phyloP scores from a whole-genome alignment of 1,140 invertebrate genomes.

The Pseudomyrmex concolor region DNA sequence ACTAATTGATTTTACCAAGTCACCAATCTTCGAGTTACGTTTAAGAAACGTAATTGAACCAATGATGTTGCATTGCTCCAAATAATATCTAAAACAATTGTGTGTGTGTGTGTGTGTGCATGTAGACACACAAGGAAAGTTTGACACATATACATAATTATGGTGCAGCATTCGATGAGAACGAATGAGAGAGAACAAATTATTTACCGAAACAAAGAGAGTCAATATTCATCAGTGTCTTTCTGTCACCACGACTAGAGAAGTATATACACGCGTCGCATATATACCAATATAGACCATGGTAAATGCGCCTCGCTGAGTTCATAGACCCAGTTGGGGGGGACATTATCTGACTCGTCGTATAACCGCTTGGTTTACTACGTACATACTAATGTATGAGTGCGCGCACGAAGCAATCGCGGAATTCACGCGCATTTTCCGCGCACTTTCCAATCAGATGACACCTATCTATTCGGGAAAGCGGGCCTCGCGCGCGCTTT shows the following conservation, averaged over 20 bases:
- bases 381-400: neutral
- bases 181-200: neutral
- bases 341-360: constrained; percentile 56
- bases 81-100: too few relatives aligned
- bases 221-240: constrained; percentile 52
- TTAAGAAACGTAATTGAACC: too few relatives aligned
- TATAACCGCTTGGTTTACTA: neutral
- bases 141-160: too few relatives aligned
- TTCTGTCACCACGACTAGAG: constrained; percentile 23
- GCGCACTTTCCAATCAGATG: constrained; percentile 13
- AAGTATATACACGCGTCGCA: neutral
- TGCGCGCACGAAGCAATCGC: neutral
- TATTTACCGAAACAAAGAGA: constrained; percentile 37
- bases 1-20: too few relatives aligned
- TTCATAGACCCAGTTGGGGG: constrained; percentile 52
- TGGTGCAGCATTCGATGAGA: too few relatives aligned
- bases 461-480: constrained; percentile 29
- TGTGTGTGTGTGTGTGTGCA: too few relatives aligned
- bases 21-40: too few relatives aligned
- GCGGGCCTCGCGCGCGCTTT: neutral
- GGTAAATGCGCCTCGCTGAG: constrained; percentile 50
- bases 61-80: too few relatives aligned
- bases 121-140: too few relatives aligned
- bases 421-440: constrained; percentile 8
- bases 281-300: neutral